Base-by-base conservation (phyloP, 2,797 vertebrate genomes). In the Pempheris klunzingeri region DNA sequence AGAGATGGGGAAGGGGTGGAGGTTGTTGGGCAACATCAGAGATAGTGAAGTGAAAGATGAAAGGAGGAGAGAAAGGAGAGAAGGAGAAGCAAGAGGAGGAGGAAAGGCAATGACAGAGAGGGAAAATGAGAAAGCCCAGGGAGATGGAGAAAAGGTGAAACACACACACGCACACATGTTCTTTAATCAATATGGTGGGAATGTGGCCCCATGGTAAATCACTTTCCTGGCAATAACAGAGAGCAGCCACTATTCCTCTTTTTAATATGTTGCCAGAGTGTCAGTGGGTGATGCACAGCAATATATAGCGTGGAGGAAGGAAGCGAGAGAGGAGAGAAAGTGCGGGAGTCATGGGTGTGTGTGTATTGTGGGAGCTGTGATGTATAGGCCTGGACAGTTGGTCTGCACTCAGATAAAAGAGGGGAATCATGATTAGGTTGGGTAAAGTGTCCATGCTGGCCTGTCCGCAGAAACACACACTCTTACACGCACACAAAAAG, bases 131-230 rank as follows among this genome's bases (percentile, higher is more conserved):
- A 90, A 82, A 87, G 76, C 82, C 59, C 30, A 55, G 67, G 30
- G 71, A 87, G 82, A 90, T 71, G 70, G 78, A 62, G 61, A 81
- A 81, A 82, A 82, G 76, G 77, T 87, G 82, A 74, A 66, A 81
- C 38, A 80, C 59, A 69, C 76, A 73, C 71, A 61, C 86, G 76
- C 78, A 77, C 50, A 49, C 71, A 62, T n/a, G 75, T 90, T 84
- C 78, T 90, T 90, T 91, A 92, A 92, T 93, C 90, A 93, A 90
- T 91, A 92, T 50, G 85, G 87, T 79, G 83, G 83, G 83, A 90
- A 86, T 89, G 88, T 80, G 84, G 88, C 79, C 84, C 81, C 69
- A 66, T 80, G 87, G 82, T 92, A 92, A 92, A 93, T 94, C 90
- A 90, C 90, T 90, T 87, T 89, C 85, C 79, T 78, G 81, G 91